phyloP scores from a whole-genome alignment of 2,797 vertebrate genomes.

The Gephyroberyx darwinii region DNA sequence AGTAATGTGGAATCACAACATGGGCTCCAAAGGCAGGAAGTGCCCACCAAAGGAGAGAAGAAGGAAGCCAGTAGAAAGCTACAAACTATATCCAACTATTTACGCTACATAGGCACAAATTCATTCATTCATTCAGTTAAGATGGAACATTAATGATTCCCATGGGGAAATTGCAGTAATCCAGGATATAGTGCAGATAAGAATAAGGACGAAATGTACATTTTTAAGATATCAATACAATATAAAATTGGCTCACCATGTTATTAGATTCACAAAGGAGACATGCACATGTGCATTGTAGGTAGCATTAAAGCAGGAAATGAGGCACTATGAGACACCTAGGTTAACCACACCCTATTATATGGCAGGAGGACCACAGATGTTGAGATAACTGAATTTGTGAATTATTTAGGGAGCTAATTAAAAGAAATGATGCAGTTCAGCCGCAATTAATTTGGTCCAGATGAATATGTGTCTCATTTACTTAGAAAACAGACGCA shows the following conservation, averaged over 20 bases:
- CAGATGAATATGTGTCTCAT: no score
- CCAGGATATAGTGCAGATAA: neutral
- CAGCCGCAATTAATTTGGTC: no score
- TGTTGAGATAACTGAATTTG: no score
- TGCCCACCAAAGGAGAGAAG: constrained; percentile 47
- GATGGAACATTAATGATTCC: constrained; percentile 21
- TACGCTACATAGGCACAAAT: constrained; percentile 15
- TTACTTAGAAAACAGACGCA: neutral
- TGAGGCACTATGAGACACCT: no score
- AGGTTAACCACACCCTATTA: no score
- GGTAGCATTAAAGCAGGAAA: no score
- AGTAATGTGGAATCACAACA: constrained; percentile 69
- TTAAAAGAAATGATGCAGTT: no score
- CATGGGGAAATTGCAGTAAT: constrained; percentile 29
- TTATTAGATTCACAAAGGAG: no score
- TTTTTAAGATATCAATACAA: no score
- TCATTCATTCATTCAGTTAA: constrained; percentile 1
- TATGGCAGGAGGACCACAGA: no score
- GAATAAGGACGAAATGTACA: neutral
- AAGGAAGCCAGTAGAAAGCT: constrained; percentile 41
- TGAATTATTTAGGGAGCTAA: no score
- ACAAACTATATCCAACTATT: constrained; percentile 48
- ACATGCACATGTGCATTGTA: no score
- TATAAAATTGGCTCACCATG: neutral
- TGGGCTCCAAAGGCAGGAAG: constrained; percentile 56